phyloP scores from a whole-genome alignment of 2,113 vertebrate species.

The Guaruba guarouba region DNA sequence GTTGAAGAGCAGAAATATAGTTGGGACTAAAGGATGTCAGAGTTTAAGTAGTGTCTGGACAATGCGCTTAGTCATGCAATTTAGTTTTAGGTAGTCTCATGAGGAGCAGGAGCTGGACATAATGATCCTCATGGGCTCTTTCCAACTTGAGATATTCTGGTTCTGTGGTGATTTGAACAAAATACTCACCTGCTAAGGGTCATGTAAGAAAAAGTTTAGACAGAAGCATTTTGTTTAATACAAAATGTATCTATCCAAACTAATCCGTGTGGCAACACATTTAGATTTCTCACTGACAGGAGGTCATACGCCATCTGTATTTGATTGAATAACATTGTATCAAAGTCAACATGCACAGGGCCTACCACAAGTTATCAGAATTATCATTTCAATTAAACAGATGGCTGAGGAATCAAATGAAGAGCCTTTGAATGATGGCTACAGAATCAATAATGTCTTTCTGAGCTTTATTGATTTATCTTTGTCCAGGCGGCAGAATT shows the following conservation, averaged over 20 bases:
- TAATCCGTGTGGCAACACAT: constrained; percentile 43
- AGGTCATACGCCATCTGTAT: constrained; percentile 46
- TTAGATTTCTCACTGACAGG: constrained; percentile 41
- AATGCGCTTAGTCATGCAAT: not conserved
- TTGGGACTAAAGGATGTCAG: not conserved
- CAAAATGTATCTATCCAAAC: constrained; percentile 26
- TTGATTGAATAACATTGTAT: constrained; percentile 66
- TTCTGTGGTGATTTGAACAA: not conserved
- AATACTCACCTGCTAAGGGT: constrained; percentile 27
- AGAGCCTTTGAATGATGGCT: constrained; percentile 77
- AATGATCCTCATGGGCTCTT: not conserved
- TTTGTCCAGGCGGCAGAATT: constrained; percentile 69
- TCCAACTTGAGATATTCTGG: not conserved
- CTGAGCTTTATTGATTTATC: constrained; percentile 83
- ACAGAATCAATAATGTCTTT: constrained; percentile 83
- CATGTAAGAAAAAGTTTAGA: constrained; percentile 5
- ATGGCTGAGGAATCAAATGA: constrained; percentile 84
- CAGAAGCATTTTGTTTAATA: constrained; percentile 43
- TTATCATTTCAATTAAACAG: constrained; percentile 85
- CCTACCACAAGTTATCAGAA: constrained; percentile 72
- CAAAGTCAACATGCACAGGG: constrained; percentile 65
- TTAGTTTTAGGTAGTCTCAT: not conserved
- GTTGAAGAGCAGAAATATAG: not conserved
- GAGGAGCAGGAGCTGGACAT: not conserved
- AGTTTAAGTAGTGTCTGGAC: not conserved